These are phyloP conservation scores for Pollicipes pollicipes DNA, from an alignment of 1,140 invertebrate genomes.

Conservation along the genomic window DNA sequence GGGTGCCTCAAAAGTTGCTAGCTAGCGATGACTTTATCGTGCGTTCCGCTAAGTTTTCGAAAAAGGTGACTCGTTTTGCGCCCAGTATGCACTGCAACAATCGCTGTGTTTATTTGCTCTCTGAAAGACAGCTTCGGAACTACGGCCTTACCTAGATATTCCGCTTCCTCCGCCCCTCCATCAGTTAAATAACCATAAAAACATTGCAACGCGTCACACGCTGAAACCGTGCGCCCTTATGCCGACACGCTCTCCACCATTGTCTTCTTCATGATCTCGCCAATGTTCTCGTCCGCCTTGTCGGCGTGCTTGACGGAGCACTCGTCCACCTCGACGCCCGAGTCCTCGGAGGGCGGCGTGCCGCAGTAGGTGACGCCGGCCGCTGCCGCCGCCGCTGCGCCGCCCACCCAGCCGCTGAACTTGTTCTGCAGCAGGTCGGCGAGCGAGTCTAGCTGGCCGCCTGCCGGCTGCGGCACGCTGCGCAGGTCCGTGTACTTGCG, in stretches of 20 bases:
- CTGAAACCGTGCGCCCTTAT: not conserved
- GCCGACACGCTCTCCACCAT: conserved; percentile 3
- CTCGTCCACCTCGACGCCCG: not conserved
- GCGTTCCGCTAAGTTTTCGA: not conserved
- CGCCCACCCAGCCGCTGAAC: not conserved
- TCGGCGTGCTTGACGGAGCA: not conserved
- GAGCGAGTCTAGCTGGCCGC: not conserved
- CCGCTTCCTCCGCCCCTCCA: not conserved
- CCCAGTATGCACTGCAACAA: not conserved
- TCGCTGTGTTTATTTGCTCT: not conserved
- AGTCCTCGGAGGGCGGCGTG: not conserved
- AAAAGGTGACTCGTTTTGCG: not conserved
- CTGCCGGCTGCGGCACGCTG: not conserved
- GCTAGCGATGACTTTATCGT: not conserved
- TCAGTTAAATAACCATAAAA: conserved; percentile 2
- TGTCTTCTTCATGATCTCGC: not conserved
- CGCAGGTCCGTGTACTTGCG: not conserved
- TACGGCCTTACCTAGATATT: not conserved
- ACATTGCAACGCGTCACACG: not conserved
- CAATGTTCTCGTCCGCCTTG: not conserved
- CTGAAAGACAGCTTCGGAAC: not conserved
- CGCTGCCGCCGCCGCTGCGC: not conserved
- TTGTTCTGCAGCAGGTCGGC: not conserved
- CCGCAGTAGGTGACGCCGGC: not conserved
- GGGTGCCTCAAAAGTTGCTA: no score